Base-by-base conservation (phyloP, 2,888 invertebrate species). In the Caenorhabditis sp. region DNA sequence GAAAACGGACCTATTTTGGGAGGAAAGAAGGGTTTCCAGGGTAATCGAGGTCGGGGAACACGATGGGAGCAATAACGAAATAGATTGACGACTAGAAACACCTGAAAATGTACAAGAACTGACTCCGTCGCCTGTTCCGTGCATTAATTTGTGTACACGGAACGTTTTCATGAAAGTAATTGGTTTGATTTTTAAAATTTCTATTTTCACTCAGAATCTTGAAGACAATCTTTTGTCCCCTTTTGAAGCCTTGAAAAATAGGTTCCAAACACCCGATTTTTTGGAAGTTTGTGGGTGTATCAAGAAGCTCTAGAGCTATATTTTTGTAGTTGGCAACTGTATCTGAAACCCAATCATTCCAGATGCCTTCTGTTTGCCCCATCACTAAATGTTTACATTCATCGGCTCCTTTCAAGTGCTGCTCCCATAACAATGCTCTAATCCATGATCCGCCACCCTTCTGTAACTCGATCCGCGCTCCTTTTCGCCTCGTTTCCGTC, bases 391-490 rank as follows among this genome's bases (percentile, higher is more conserved):
- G 64, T 44, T 64, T 47, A 44, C 26, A 64, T 47, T 14, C 66
- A 31, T 66, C 66, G 49, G 49, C 22, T n/a, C 68, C 54, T 22
- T 58, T 72, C 24, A 41, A 24, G 16, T 7, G 26, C 7, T 38
- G 38, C 41, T 22, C 54, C 24, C 54, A 54, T 54, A 54, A 54
- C 22, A 38, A 59, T 31, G 59, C 38, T 44, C 24, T 64, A 61
- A 54, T 63, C 58, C 31, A n/a, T 73, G 38, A 41, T n/a, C 44
- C 38, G 19, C 24, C 38, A 54, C 24, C n/a, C 26, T 14, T 49
- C 61, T 69, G 77, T 51, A 77, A 77, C 70, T 63, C 47, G 77
- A 77, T 77, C 28, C 54, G 12, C 41, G 28, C 59, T 59, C 49
- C 76, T 59, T 24, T 74, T 75, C n/a, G n/a, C n/a, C n/a, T n/a